Percentiles rank a stretch among this genome's conserved stretches.
phyloP scores from a whole-genome alignment of 1,140 invertebrate species.

The Ceratina australensis region DNA sequence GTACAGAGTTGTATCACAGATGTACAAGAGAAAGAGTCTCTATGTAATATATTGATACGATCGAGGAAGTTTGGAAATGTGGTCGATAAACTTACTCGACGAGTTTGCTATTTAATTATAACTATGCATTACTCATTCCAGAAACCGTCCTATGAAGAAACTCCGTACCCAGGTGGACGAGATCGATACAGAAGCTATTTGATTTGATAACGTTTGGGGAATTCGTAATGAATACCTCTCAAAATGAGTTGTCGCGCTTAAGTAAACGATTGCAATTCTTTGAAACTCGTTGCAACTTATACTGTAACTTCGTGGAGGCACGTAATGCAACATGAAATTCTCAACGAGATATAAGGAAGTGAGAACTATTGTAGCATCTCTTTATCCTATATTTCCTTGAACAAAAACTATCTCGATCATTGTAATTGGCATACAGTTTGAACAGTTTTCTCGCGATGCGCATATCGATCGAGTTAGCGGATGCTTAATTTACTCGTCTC shows the following conservation, averaged over 20 bases:
- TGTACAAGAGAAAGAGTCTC: neutral
- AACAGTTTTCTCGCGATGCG: neutral
- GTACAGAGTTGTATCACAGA: neutral
- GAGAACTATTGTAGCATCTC: neutral
- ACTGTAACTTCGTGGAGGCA: too few relatives aligned
- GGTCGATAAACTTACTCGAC: constrained; percentile 36
- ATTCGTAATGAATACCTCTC: neutral
- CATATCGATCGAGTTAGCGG: constrained; percentile 11
- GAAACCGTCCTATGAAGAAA: constrained; percentile 10
- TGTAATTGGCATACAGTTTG: neutral
- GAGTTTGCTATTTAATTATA: constrained; percentile 43
- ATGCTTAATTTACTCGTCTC: neutral
- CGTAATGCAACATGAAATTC: neutral
- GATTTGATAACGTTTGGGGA: constrained; percentile 16
- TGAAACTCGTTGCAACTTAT: neutral
- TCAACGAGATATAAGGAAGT: neutral
- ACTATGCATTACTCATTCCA: constrained; percentile 30
- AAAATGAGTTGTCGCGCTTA: neutral
- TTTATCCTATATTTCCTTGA: neutral
- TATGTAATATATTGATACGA: neutral
- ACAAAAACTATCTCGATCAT: too few relatives aligned
- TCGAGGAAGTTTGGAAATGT: constrained; percentile 38
- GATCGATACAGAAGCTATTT: constrained; percentile 1
- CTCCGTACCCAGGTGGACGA: neutral
- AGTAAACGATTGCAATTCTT: neutral